phyloP scores from a whole-genome alignment of 1,140 invertebrate species.

The Euborellia annulipes region DNA sequence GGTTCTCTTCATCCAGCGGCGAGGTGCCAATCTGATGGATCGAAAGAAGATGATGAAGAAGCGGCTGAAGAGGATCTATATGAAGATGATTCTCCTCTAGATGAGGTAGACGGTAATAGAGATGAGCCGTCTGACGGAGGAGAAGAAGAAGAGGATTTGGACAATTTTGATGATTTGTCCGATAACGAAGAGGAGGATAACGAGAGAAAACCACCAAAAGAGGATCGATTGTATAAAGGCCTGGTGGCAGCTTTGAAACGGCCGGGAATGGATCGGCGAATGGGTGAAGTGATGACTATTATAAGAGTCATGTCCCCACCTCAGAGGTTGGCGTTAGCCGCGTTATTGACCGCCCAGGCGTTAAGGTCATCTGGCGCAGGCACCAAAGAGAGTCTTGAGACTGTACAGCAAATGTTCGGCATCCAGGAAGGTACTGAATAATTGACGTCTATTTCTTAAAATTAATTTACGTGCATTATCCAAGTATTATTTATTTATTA shows the following conservation, averaged over 20 bases:
- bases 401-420: too few species aligned
- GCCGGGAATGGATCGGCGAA: conserved; percentile 22
- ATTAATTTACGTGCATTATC: too few species aligned
- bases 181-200: conserved; percentile 27
- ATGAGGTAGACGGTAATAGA: too few species aligned
- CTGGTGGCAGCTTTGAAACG: conserved; percentile 15
- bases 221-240: conserved; percentile 4
- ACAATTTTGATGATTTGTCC: conserved; percentile 28
- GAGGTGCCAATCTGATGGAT: too few species aligned
- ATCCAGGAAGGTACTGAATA: too few species aligned
- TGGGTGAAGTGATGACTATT: conserved; percentile 43
- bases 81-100: conserved; percentile 7
- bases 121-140: too few species aligned
- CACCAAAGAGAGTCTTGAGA: not conserved
- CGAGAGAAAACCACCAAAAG: conserved; percentile 26
- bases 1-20: too few species aligned
- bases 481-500: too few species aligned
- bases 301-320: conserved; percentile 39
- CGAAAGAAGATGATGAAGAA: conserved; percentile 13
- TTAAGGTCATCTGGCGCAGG: not conserved
- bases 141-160: conserved; percentile 17
- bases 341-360: conserved; percentile 40
- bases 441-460: too few species aligned
- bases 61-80: conserved; percentile 13
- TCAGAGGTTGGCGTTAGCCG: conserved; percentile 39